Evolutionary conservation across 2,113 vertebrate genomes (phyloP), one percentile per base, ranked within the genome.

Genomic region (Oreochromis niloticus): DNA sequence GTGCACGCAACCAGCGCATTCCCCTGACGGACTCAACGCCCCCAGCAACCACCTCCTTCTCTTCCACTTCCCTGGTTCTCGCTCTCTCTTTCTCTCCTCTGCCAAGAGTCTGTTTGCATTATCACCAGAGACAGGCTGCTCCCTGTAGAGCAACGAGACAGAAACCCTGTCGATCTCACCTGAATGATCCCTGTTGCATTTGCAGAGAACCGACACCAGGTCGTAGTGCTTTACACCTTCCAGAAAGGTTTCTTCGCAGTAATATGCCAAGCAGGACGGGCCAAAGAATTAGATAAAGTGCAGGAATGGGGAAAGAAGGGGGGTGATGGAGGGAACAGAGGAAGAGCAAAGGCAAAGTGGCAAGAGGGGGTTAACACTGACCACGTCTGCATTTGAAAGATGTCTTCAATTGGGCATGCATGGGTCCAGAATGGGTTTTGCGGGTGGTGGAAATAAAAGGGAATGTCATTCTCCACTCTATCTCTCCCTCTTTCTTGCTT

Each of bases 361-460:
- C 54, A 34, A 54, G 27, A 85, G 6, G 87, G 83, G 81, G 68
- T 83, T 87, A 93, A 95, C 94, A 90, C 86, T 30, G 39, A 91
- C 85, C 86, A 91, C 12, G 92, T 91, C 91, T 85, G 75, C 82
- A 80, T 93, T 93, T 91, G 90, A 95, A 92, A 43, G 88, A 94
- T 94, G 94, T 92, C 94, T 96, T 95, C 94, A 95, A 93, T 93
- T 87, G 95, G 94, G 93, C 86, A 86, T 90, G 88, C 89, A 80
- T 7, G n/a, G 83, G 78, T 85, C 92, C 92, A 95, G 95, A 97
- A 95, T 95, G 89, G 95, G 87, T 96, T 96, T 96, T 92, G 84
- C 52, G 82, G 71, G 80, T 82, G 84, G 81, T 75, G 88, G 52
- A 81, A 92, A 88, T 90, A 91, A 94, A 93, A 86, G 91, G 88